These are phyloP conservation scores for Petrocephalus schoutedeni DNA, from an alignment of 2,797 vertebrate genomes.

Conservation along the genomic window DNA sequence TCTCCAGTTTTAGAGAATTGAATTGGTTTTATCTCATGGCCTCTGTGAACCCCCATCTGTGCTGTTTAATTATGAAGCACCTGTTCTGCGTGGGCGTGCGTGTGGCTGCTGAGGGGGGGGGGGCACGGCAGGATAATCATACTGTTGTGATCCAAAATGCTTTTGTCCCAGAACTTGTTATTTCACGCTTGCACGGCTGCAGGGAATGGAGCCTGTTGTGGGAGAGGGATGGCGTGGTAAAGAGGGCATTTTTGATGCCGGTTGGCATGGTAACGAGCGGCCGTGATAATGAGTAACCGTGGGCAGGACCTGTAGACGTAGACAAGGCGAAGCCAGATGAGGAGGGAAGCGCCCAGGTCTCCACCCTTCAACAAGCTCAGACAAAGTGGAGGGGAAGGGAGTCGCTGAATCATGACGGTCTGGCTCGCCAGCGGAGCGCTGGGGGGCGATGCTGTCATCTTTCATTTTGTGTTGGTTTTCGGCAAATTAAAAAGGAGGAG, in stretches of 20 bases:
- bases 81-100: conserved; percentile 19
- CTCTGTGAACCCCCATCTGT: not conserved
- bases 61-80: conserved; percentile 28
- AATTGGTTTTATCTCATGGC: not conserved
- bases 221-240: not conserved
- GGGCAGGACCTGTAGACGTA: not conserved
- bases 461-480: not conserved
- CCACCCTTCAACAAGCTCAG: not conserved
- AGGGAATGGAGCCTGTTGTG: not conserved
- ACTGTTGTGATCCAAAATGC: not conserved
- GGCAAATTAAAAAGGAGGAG: not conserved
- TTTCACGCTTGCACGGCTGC: conserved; percentile 5
- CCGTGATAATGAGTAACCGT: conserved; percentile 2
- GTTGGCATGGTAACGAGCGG: not conserved
- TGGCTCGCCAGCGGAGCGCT: not conserved
- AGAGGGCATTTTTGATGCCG: not conserved
- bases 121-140: not conserved
- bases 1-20: not conserved
- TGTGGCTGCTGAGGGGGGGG: not conserved
- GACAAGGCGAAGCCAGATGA: not conserved
- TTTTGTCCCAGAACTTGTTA: not conserved
- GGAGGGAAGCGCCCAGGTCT: not conserved
- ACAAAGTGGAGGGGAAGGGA: not conserved
- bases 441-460: not conserved
- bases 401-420: not conserved